phyloP scores from a whole-genome alignment of 2,888 invertebrate species.

The Megalurothrips usitatus region DNA sequence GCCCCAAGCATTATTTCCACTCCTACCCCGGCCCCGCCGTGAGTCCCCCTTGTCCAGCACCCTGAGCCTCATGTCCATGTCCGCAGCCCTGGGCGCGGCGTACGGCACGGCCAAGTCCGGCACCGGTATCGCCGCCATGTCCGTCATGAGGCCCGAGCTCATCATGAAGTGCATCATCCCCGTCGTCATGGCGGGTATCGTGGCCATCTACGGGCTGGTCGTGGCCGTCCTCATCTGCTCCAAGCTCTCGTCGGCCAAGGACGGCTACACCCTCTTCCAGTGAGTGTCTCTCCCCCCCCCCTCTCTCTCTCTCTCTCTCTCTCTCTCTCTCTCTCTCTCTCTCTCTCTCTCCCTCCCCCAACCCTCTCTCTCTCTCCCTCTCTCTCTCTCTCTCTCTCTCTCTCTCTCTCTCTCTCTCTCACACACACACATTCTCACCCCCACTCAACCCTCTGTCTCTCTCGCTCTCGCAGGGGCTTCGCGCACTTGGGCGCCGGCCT shows the following conservation, averaged over 20 bases:
- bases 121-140: constrained; percentile 99
- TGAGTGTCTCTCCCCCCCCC: constrained; percentile 56
- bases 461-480: constrained; percentile 46
- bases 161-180: constrained; percentile 99
- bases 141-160: constrained; percentile 98
- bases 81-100: constrained; percentile 91
- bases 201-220: constrained; percentile 98
- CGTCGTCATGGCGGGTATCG: constrained; percentile 99
- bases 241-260: constrained; percentile 57
- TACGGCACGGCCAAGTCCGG: constrained; percentile 99
- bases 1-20: too few relatives aligned
- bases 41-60: too few relatives aligned
- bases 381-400: not conserved
- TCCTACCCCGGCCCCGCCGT: too few relatives aligned
- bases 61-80: constrained; percentile 36
- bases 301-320: not conserved
- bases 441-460: not conserved
- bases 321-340: not conserved
- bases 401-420: not conserved
- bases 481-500: constrained; percentile 59
- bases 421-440: too few relatives aligned
- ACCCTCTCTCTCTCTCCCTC: not conserved
- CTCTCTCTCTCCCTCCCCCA: not conserved
- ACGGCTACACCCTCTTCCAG: constrained; percentile 68
- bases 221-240: constrained; percentile 97